Evolutionary conservation across 2,888 invertebrate species (phyloP).

Genomic region (Temnothorax ravouxi): DNA sequence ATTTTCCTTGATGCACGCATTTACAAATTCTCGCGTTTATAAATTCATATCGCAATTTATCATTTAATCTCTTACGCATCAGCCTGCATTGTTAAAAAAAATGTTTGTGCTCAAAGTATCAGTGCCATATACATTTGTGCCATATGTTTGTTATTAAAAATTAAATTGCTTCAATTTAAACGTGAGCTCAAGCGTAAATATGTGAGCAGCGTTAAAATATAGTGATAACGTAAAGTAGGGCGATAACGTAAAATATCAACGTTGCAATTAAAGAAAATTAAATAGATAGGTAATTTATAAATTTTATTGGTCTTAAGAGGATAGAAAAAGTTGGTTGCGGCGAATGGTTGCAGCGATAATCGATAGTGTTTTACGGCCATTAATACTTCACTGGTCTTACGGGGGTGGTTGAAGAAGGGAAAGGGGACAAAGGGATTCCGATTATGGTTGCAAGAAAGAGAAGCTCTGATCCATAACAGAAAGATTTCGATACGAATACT

Average conservation of each 20-base stretch:
- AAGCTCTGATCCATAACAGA: background rate
- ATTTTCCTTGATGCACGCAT: background rate
- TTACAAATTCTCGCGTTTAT: constrained; percentile 1
- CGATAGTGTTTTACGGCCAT: constrained; percentile 25
- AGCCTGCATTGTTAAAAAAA: background rate
- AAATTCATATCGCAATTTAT: background rate
- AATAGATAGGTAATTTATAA: constrained; percentile 1
- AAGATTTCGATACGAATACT: constrained; percentile 1
- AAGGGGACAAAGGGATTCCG: background rate
- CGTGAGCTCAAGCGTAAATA: background rate
- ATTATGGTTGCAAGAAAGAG: constrained; percentile 15
- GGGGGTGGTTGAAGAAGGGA: too few species aligned
- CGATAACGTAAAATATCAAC: background rate
- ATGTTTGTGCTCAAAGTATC: background rate
- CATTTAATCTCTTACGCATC: background rate
- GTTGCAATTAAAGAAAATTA: constrained; percentile 15
- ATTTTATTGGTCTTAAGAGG: background rate
- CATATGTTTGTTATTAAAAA: background rate
- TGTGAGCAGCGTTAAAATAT: background rate
- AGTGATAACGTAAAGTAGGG: background rate
- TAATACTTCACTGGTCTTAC: constrained; percentile 1
- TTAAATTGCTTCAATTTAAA: constrained; percentile 1
- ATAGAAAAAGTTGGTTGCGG: background rate
- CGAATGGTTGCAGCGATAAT: constrained; percentile 21
- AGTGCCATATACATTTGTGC: background rate